phyloP scores from a whole-genome alignment of 2,888 invertebrate species.

The Drosophila fungiperda region DNA sequence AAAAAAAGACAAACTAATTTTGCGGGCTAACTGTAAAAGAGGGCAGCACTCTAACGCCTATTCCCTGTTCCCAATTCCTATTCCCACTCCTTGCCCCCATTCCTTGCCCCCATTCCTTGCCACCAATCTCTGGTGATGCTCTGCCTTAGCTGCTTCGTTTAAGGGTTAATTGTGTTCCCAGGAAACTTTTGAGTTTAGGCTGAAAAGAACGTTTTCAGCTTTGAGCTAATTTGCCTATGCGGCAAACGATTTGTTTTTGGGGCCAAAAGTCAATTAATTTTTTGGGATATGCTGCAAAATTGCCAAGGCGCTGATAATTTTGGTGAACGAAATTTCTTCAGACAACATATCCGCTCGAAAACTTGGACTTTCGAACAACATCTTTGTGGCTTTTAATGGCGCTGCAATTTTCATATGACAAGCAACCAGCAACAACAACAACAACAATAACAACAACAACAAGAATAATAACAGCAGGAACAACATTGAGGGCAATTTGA shows the following conservation, averaged over 20 bases:
- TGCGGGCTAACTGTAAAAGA: constrained; percentile 70
- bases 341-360: constrained; percentile 72
- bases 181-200: constrained; percentile 47
- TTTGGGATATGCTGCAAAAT: constrained; percentile 39
- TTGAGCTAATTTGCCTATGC: constrained; percentile 77
- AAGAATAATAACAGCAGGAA: constrained; percentile 10
- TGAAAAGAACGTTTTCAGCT: background rate
- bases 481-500: constrained; percentile 62
- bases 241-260: constrained; percentile 33
- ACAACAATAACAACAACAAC: constrained; percentile 15
- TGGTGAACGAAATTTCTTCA: constrained; percentile 57
- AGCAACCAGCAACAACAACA: constrained; percentile 53
- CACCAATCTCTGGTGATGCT: background rate
- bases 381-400: constrained; percentile 57
- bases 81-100: background rate
- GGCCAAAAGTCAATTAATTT: constrained; percentile 76
- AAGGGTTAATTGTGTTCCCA: constrained; percentile 75
- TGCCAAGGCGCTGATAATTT: constrained; percentile 63
- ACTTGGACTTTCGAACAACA: background rate
- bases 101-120: background rate
- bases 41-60: constrained; percentile 60
- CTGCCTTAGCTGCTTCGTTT: background rate
- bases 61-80: background rate
- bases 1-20: constrained; percentile 62
- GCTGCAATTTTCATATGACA: constrained; percentile 80